phyloP scores from a whole-genome alignment of 2,888 invertebrate species.

The Leucophora obtusa region DNA sequence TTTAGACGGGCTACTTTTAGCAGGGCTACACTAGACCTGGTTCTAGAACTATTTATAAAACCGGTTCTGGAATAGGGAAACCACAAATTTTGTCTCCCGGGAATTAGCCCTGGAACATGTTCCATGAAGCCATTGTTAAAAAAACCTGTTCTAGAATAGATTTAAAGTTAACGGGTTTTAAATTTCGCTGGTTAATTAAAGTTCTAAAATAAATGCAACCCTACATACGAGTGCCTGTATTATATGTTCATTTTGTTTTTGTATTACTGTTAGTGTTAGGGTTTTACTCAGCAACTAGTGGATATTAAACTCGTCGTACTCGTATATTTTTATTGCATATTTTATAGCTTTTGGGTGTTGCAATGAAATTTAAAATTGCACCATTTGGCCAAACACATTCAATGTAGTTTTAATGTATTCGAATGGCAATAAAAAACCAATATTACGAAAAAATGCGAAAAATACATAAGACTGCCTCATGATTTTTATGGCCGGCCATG shows the following conservation, averaged over 20 bases:
- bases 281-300: neutral
- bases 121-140: too few relatives aligned
- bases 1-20: too few relatives aligned
- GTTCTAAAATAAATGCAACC: neutral
- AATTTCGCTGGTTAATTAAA: too few relatives aligned
- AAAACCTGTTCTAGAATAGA: too few relatives aligned
- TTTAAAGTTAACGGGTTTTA: too few relatives aligned
- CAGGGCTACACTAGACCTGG: too few relatives aligned
- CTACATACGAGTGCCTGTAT: neutral
- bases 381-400: conserved; percentile 8
- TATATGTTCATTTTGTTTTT: too few relatives aligned
- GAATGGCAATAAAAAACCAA: neutral
- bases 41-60: too few relatives aligned
- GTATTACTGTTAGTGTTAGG: neutral
- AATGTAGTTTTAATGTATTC: neutral
- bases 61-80: too few relatives aligned
- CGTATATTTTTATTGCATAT: neutral
- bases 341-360: neutral
- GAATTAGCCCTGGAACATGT: too few relatives aligned
- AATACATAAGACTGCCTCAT: neutral
- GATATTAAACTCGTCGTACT: neutral
- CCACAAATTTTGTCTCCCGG: too few relatives aligned
- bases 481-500: too few relatives aligned
- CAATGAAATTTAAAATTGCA: conserved; percentile 7
- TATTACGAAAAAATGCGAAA: neutral